Base-by-base conservation (phyloP, 2,797 vertebrate genomes). In the Pangasius larnaudii region DNA sequence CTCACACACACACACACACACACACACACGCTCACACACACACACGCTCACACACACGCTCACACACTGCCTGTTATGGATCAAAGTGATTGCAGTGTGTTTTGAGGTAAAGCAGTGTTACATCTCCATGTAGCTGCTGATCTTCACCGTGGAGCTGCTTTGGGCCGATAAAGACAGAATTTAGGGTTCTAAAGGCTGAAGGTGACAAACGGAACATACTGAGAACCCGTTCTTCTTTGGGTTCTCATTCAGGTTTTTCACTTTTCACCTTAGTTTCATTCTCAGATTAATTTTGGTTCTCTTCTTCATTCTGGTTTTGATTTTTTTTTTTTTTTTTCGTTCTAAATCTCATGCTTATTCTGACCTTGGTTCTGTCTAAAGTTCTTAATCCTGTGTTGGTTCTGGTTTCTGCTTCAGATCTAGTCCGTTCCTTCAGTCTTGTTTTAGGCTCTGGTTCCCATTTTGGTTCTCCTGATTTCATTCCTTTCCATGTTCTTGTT, bases 21-120 rank as follows among this genome's bases (percentile, higher is more conserved):
- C 75, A 19, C 74, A 3, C 74, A 19, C 75, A 19, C 75, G 36
- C 77, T 14, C 77, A 36, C 77, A 58, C 75, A 30, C 74, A 53
- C 74, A 51, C 74, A 77, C 74, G 30, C 27, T n/a, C 72, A n/a
- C 74, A 19, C 42, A 51, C 42, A 16, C 72, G 46, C 22, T 51
- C 75, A 58, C 77, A 36, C 53, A 24, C 51, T 13, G 53, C 30
- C 78, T 59, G 78, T 59, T 36, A 33, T 80, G 53, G 58, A 80
- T 80, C 78, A 59, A 6, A 24, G 78, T 80, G 77, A 58, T 80
- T 58, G 79, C 5, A 22, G 79, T 63, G 36, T 82, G 39, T 82
- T 78, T 42, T 77, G 39, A 86, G 59, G 13, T 36, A 77, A 78
- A 51, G 33, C 85, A 79, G 49, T 0, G 46, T 56, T n/a, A 1